Evolutionary conservation across 2,888 invertebrate genomes (phyloP), one percentile per base, ranked within the genome.

Genomic region (Labia minor): DNA sequence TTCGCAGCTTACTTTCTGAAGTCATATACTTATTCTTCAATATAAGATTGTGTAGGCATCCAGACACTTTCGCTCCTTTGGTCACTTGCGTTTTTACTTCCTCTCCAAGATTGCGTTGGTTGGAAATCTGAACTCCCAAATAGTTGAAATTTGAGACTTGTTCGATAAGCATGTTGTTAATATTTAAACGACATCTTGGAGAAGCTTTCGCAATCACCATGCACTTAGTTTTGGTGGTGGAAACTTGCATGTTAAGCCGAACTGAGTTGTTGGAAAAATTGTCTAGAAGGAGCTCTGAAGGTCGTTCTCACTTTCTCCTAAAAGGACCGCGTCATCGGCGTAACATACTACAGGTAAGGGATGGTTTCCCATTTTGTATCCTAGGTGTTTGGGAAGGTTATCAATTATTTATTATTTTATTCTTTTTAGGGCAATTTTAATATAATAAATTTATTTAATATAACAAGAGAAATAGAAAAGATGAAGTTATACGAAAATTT

Each of bases 161-260:
- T 49, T 49, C 49, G 3, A 49, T 49, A 8, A 14, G 49, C 3
- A 4, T 49, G 49, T 49, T 49, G 49, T 49, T 49, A 14, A 49
- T 49, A 14, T 8, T 14, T 49, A 49, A 49, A 14, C 14, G 3
- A 49, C 49, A 49, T 14, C 49, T 14, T 8, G 14, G 49, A 14
- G 49, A 49, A 49, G 4, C 49, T 49, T 49, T 49, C 14, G 49
- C 49, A 49, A 49, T 49, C 49, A 14, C 49, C 49, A 49, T 49
- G 49, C 49, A 49, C 14, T 49, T 49, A 8, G 49, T 49, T 14
- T 49, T 49, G 49, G 49, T 49, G 49, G 49, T 49, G 14, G n/a
- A 49, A 14, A 49, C 49, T 49, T 49, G 49, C 49, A 49, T 49
- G 49, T 49, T 49, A 49, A 49, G 49, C 49, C 49, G 49, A 49